Evolutionary conservation across 1,140 invertebrate species (phyloP).

Genomic region (Papilio glaucus): DNA sequence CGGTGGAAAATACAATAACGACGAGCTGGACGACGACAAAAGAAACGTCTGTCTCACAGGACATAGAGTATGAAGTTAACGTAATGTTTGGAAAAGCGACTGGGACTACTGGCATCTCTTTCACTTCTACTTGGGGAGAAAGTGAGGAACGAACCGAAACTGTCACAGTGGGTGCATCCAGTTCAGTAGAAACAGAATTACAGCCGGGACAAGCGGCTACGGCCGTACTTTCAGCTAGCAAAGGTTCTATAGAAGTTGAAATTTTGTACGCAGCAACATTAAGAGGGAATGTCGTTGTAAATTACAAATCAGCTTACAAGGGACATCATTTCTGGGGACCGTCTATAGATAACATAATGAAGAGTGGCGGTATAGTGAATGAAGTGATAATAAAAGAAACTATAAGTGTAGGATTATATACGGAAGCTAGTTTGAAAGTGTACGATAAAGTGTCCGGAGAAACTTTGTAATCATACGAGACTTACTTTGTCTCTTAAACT

Average conservation of each 20-base stretch:
- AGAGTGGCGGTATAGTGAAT: constrained; percentile 52
- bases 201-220: constrained; percentile 61
- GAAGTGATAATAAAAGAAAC: constrained; percentile 51
- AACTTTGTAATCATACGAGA: constrained; percentile 43
- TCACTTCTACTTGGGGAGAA: constrained; percentile 54
- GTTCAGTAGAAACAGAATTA: constrained; percentile 62
- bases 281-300: constrained; percentile 62
- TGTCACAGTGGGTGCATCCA: constrained; percentile 60
- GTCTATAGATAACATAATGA: constrained; percentile 56
- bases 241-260: constrained; percentile 60
- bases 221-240: constrained; percentile 61
- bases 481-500: no score
- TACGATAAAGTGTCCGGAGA: constrained; percentile 58
- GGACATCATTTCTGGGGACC: constrained; percentile 71
- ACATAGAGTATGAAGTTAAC: constrained; percentile 61
- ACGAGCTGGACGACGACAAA: constrained; percentile 59
- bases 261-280: constrained; percentile 55
- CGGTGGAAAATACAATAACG: constrained; percentile 63
- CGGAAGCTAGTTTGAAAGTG: constrained; percentile 62
- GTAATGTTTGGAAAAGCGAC: constrained; percentile 46
- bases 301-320: constrained; percentile 54
- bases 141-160: constrained; percentile 63
- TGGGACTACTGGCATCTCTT: constrained; percentile 41
- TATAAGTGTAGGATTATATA: constrained; percentile 60
- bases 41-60: constrained; percentile 45